A percentile compares a stretch with the other conserved stretches of the same genome.
These are phyloP conservation scores for Campoplex nolae DNA, from an alignment of 2,888 invertebrate species.

Conservation along the genomic window DNA sequence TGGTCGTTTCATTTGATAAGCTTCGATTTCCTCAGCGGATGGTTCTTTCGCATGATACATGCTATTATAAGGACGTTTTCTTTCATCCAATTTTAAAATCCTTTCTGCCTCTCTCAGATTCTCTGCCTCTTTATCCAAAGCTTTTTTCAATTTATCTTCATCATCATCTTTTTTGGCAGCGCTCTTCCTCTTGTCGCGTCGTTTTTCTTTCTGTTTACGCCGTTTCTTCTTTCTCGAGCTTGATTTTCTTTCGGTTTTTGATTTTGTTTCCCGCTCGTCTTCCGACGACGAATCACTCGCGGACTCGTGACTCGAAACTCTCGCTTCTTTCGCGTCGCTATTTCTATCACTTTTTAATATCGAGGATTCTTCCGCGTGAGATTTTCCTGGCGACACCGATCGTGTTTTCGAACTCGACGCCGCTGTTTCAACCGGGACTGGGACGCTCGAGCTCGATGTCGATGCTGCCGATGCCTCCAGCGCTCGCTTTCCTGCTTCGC, in stretches of 20 bases:
- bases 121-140: conserved; percentile 88
- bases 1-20: conserved; percentile 94
- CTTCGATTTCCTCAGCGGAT: conserved; percentile 96
- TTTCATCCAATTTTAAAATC: conserved; percentile 91
- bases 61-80: conserved; percentile 97
- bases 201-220: conserved; percentile 84
- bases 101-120: conserved; percentile 87
- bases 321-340: background rate
- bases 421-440: background rate
- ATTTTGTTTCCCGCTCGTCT: conserved; percentile 84
- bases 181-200: conserved; percentile 81
- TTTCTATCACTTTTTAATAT: background rate
- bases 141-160: conserved; percentile 87
- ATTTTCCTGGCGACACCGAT: conserved; percentile 71
- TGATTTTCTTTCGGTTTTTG: conserved; percentile 83
- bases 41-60: conserved; percentile 94
- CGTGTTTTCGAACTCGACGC: conserved; percentile 25
- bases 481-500: conserved; percentile 88
- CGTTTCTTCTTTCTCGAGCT: conserved; percentile 86
- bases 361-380: background rate
- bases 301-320: background rate
- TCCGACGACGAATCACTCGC: conserved; percentile 83
- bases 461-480: conserved; percentile 68
- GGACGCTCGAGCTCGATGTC: conserved; percentile 6
- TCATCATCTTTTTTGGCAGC: conserved; percentile 79